Evolutionary conservation across 2,888 invertebrate genomes (phyloP).

Genomic region (Bombyx huttoni): DNA sequence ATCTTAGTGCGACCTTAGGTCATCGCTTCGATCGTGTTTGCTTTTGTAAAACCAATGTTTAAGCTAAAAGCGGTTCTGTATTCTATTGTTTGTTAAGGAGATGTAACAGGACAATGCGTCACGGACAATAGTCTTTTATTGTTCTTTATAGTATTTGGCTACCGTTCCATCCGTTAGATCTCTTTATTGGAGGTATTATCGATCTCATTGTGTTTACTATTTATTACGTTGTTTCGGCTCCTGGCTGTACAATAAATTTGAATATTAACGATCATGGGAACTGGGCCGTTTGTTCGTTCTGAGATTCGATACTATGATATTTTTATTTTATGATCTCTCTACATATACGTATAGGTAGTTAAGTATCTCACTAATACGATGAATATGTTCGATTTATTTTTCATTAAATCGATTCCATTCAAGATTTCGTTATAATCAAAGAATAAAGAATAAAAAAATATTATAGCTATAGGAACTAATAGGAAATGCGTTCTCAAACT

Average conservation of each 20-base stretch:
- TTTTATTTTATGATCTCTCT: no score
- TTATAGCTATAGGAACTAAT: no score
- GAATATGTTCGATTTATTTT: no score
- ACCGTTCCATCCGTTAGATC: slow-evolving; percentile 57
- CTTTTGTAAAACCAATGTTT: slow-evolving; percentile 46
- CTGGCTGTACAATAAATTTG: slow-evolving; percentile 36
- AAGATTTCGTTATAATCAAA: no score
- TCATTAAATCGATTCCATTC: no score
- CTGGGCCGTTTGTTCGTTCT: slow-evolving; percentile 10
- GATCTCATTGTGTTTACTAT: slow-evolving; percentile 57
- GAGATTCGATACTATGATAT: background rate
- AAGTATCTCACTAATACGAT: no score
- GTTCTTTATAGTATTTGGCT: slow-evolving; percentile 58
- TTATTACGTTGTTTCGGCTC: slow-evolving; percentile 50
- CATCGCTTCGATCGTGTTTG: slow-evolving; percentile 50
- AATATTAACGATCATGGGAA: slow-evolving; percentile 63
- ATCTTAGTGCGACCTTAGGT: slow-evolving; percentile 54
- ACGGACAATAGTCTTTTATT: slow-evolving; percentile 37
- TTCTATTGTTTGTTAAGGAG: slow-evolving; percentile 24
- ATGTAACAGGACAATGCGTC: slow-evolving; percentile 42
- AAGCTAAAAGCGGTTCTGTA: slow-evolving; percentile 24
- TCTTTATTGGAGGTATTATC: slow-evolving; percentile 58
- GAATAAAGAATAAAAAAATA: no score
- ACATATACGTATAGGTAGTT: no score
- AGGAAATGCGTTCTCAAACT: no score